phyloP scores from a whole-genome alignment of 2,113 vertebrate species.

The Caranx ignobilis region DNA sequence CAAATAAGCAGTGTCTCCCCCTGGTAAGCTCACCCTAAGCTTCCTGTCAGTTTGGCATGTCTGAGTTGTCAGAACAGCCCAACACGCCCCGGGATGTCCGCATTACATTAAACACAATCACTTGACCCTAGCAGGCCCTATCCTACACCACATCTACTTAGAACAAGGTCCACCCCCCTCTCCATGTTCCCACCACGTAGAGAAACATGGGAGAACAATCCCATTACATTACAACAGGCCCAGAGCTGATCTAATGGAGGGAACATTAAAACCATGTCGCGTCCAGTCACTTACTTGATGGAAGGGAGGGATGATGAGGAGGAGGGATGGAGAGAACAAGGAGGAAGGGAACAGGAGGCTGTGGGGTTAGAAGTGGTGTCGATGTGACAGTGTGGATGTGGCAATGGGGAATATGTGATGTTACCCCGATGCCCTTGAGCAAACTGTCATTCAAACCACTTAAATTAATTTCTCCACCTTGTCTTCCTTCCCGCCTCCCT shows the following conservation, averaged over 20 bases:
- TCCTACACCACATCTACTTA: constrained; percentile 66
- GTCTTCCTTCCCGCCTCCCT: constrained; percentile 44
- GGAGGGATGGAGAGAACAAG: constrained; percentile 12
- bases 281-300: constrained; percentile 78
- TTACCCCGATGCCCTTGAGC: constrained; percentile 82
- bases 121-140: constrained; percentile 72
- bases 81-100: constrained; percentile 74
- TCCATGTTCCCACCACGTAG: constrained; percentile 63
- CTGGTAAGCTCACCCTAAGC: constrained; percentile 53
- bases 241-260: constrained; percentile 77
- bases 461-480: constrained; percentile 82
- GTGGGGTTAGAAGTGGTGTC: constrained; percentile 51
- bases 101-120: constrained; percentile 82
- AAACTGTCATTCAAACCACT: constrained; percentile 84
- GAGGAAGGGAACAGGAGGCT: constrained; percentile 34
- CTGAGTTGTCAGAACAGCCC: constrained; percentile 69
- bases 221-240: constrained; percentile 78
- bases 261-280: constrained; percentile 82
- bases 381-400: constrained; percentile 61
- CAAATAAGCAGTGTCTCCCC: constrained; percentile 70
- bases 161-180: constrained; percentile 59
- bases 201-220: constrained; percentile 78
- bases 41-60: constrained; percentile 71
- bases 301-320: constrained; percentile 51
- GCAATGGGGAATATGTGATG: constrained; percentile 53